Evolutionary conservation across 2,797 vertebrate species (phyloP).

Genomic region (Acanthurus leucopareius): DNA sequence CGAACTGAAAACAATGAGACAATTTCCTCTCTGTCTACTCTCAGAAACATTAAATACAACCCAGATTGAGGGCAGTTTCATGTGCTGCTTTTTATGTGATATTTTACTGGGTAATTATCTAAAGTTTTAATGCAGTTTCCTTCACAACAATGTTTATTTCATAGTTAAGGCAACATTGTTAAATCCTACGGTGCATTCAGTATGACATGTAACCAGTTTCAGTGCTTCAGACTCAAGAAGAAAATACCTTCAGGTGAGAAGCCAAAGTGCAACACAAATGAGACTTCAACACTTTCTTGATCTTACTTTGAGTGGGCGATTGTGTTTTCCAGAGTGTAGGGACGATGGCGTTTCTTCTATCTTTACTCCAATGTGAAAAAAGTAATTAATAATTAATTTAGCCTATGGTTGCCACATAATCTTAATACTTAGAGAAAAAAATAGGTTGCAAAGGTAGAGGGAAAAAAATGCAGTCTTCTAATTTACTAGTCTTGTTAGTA

Average conservation of each 20-base stretch:
- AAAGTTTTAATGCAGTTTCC: background rate
- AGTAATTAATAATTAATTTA: background rate
- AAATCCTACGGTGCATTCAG: background rate
- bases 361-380: background rate
- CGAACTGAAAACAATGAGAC: background rate
- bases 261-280: background rate
- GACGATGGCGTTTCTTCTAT: background rate
- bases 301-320: constrained; percentile 1
- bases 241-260: constrained; percentile 11
- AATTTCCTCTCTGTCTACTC: background rate
- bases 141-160: background rate
- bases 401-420: too few species aligned
- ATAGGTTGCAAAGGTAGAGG: background rate
- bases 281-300: background rate
- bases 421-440: background rate
- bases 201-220: background rate
- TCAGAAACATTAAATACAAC: background rate
- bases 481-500: too few species aligned
- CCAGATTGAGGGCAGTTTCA: background rate
- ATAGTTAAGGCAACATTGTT: background rate
- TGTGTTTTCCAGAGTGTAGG: background rate
- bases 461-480: background rate
- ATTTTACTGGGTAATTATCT: background rate
- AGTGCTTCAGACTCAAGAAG: background rate
- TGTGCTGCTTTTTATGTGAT: background rate